Conservation (phyloP, 2,888 invertebrate genomes). For the Altica lythri region DNA sequence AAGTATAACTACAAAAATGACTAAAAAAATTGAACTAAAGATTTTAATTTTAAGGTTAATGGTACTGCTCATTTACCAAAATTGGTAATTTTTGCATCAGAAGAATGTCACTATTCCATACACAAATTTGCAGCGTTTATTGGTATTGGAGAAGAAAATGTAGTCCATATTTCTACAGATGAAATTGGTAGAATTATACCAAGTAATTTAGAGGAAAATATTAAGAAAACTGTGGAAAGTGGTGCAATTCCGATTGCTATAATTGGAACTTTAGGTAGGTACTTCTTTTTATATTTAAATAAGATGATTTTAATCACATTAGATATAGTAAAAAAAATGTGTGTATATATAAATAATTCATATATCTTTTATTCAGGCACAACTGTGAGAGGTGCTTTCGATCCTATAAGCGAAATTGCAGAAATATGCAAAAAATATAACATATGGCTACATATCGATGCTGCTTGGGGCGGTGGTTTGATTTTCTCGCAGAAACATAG, state of each 20-base stretch:
- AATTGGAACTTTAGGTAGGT: slow-evolving; percentile 56
- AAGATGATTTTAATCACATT: too few species aligned
- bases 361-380: slow-evolving; percentile 72
- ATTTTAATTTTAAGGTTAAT: slow-evolving; percentile 47
- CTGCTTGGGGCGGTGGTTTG: slow-evolving; percentile 66
- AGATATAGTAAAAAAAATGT: too few species aligned
- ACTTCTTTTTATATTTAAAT: too few species aligned
- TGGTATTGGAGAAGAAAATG: slow-evolving; percentile 65
- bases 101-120: slow-evolving; percentile 67
- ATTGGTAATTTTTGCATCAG: slow-evolving; percentile 61
- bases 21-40: not conserved
- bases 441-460: slow-evolving; percentile 88
- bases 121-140: slow-evolving; percentile 63
- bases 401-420: slow-evolving; percentile 89
- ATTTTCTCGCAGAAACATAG: slow-evolving; percentile 61
- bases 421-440: slow-evolving; percentile 93
- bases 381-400: slow-evolving; percentile 96
- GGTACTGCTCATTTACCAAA: slow-evolving; percentile 55
- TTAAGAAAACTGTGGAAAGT: slow-evolving; percentile 49
- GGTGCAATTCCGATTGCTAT: slow-evolving; percentile 58
- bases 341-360: too few species aligned
- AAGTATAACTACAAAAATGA: too few species aligned
- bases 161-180: slow-evolving; percentile 58
- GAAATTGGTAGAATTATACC: slow-evolving; percentile 55
- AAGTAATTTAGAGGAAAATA: slow-evolving; percentile 50